These are phyloP conservation scores for Cabera pusaria DNA, from an alignment of 2,888 invertebrate species.

Conservation along the genomic window DNA sequence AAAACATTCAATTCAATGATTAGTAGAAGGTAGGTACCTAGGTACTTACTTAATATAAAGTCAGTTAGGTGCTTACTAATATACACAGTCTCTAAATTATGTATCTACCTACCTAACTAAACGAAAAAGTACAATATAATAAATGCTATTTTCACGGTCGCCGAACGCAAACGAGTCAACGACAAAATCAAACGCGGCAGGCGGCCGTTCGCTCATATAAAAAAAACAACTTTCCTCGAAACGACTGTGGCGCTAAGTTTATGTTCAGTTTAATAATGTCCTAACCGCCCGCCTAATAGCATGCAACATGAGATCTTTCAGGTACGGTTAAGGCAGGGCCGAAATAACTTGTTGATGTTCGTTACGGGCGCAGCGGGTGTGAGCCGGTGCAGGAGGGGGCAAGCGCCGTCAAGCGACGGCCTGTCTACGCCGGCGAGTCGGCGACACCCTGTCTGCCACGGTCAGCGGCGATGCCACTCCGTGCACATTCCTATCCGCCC, in stretches of 20 bases:
- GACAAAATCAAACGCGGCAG: constrained; percentile 65
- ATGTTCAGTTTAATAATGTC: constrained; percentile 47
- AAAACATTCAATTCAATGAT: too few relatives aligned
- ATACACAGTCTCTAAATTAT: too few relatives aligned
- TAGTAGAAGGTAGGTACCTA: too few relatives aligned
- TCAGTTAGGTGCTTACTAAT: too few relatives aligned
- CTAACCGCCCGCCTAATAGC: constrained; percentile 48
- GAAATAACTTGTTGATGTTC: constrained; percentile 83
- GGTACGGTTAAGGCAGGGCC: constrained; percentile 55
- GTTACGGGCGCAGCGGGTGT: constrained; percentile 65
- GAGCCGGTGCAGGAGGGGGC: constrained; percentile 61
- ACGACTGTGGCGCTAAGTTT: constrained; percentile 79
- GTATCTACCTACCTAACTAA: too few relatives aligned
- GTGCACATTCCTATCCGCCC: constrained; percentile 81
- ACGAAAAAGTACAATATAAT: too few relatives aligned
- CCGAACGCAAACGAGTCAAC: constrained; percentile 66
- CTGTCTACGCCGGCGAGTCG: constrained; percentile 92
- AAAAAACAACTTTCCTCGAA: constrained; percentile 82
- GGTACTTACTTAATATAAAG: too few relatives aligned
- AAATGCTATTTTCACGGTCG: constrained; percentile 77
- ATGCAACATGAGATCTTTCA: constrained; percentile 63
- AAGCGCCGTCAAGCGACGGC: constrained; percentile 87
- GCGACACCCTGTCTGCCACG: constrained; percentile 98
- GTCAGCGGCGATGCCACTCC: constrained; percentile 87
- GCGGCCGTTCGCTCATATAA: constrained; percentile 58